Evolutionary conservation across 2,888 invertebrate genomes (phyloP).

Genomic region (Tinea pellionella): DNA sequence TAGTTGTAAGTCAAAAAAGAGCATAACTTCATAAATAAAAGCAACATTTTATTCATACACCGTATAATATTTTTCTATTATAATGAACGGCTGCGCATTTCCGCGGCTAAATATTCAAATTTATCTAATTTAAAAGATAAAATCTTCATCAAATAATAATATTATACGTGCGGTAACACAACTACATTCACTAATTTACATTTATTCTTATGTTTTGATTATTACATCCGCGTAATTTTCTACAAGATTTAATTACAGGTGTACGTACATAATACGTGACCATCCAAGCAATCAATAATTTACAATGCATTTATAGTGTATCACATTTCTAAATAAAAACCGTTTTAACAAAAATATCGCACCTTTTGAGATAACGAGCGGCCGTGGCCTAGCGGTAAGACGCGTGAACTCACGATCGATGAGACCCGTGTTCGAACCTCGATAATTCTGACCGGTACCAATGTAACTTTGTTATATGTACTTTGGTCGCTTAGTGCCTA

Average conservation of each 20-base stretch:
- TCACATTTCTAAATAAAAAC: too few species aligned
- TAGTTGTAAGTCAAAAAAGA: too few species aligned
- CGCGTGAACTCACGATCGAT: too few species aligned
- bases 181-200: background rate
- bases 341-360: too few species aligned
- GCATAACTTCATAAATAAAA: background rate
- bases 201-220: slow-evolving; percentile 1
- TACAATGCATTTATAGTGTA: too few species aligned
- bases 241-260: slow-evolving; percentile 3
- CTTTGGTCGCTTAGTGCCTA: too few species aligned
- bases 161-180: background rate
- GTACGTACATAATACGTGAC: background rate
- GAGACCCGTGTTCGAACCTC: too few species aligned
- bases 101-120: slow-evolving; percentile 10
- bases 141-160: background rate
- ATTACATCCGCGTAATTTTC: background rate
- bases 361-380: too few species aligned
- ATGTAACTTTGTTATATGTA: too few species aligned
- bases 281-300: slow-evolving; percentile 1
- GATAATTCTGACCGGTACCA: too few species aligned
- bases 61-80: background rate
- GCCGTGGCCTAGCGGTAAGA: too few species aligned
- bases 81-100: background rate
- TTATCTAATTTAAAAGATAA: slow-evolving; percentile 12
- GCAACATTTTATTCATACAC: background rate